Percentiles rank a stretch among this genome's conserved stretches.
Evolutionary conservation across 1,140 invertebrate species (phyloP).

Genomic region (Holcopasites calliopsidis): DNA sequence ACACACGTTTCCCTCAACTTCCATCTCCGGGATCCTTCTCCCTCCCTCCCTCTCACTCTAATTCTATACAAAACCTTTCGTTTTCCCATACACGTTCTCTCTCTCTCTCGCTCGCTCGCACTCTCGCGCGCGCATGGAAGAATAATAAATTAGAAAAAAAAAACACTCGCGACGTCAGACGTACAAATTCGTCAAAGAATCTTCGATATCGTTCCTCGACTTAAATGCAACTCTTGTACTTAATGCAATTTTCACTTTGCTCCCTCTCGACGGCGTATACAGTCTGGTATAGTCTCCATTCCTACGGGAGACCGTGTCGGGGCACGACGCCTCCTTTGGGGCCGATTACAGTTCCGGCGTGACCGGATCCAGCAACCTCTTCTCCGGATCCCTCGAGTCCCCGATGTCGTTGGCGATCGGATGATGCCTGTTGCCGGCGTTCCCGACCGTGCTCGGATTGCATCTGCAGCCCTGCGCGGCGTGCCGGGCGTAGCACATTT

Average conservation of each 20-base stretch:
- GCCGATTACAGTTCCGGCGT: slow-evolving; percentile 75
- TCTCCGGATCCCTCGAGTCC: slow-evolving; percentile 75
- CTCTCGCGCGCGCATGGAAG: slow-evolving; percentile 42
- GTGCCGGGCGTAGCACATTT: slow-evolving; percentile 89
- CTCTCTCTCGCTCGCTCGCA: neutral
- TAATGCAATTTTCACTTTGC: slow-evolving; percentile 67
- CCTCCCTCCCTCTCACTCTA: neutral
- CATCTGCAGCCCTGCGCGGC: slow-evolving; percentile 86
- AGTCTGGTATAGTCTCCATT: too few relatives aligned
- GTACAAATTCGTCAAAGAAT: slow-evolving; percentile 44
- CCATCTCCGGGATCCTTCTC: neutral
- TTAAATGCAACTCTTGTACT: slow-evolving; percentile 80
- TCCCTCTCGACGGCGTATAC: slow-evolving; percentile 57
- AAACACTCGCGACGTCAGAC: slow-evolving; percentile 59
- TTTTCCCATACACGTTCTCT: neutral
- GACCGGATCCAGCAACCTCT: slow-evolving; percentile 76
- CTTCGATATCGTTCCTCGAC: slow-evolving; percentile 49
- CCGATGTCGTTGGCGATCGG: slow-evolving; percentile 71
- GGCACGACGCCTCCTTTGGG: too few relatives aligned
- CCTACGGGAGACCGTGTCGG: too few relatives aligned
- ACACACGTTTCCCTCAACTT: neutral
- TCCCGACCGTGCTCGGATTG: slow-evolving; percentile 81
- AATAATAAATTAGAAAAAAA: slow-evolving; percentile 67
- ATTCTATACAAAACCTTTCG: neutral
- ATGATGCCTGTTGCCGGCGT: slow-evolving; percentile 74